Percentiles rank a stretch among this genome's conserved stretches.
Evolutionary conservation across 2,888 invertebrate species (phyloP).

Genomic region (Philereme vetulata): DNA sequence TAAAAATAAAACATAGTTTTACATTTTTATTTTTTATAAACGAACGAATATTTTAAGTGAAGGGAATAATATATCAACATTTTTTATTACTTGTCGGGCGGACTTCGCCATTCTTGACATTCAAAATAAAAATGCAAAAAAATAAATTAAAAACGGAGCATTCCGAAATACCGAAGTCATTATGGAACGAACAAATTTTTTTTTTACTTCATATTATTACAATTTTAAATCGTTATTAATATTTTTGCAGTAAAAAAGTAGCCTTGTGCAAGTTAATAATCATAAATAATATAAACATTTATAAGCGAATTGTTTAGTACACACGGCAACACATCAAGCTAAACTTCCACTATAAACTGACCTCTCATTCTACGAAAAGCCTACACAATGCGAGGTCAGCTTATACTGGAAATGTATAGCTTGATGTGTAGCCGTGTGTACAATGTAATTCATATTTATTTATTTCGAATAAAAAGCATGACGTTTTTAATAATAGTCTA

Average conservation of each 20-base stretch:
- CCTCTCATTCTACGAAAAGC: too few relatives aligned
- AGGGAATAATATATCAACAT: slow-evolving; percentile 46
- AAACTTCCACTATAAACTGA: too few relatives aligned
- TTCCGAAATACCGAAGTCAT: slow-evolving; percentile 5
- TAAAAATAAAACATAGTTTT: slow-evolving; percentile 18
- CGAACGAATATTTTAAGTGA: slow-evolving; percentile 38
- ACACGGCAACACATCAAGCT: too few relatives aligned
- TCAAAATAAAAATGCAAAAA: slow-evolving; percentile 34
- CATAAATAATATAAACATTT: slow-evolving; percentile 7
- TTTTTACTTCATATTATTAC: slow-evolving; percentile 12
- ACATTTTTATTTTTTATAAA: slow-evolving; percentile 20
- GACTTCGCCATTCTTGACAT: slow-evolving; percentile 43
- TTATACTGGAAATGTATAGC: too few relatives aligned
- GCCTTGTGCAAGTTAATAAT: slow-evolving; percentile 5
- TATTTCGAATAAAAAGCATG: too few relatives aligned
- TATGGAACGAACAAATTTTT: slow-evolving; percentile 16
- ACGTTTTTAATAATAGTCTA: too few relatives aligned
- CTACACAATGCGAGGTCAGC: too few relatives aligned
- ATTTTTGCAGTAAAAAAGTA: slow-evolving; percentile 17
- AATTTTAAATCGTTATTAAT: neutral
- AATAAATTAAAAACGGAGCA: slow-evolving; percentile 17
- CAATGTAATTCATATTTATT: too few relatives aligned
- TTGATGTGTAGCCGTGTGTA: too few relatives aligned
- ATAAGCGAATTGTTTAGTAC: neutral
- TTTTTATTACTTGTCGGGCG: slow-evolving; percentile 42